Base-by-base conservation (phyloP, 2,888 invertebrate species). In the Ophion slaviceki region DNA sequence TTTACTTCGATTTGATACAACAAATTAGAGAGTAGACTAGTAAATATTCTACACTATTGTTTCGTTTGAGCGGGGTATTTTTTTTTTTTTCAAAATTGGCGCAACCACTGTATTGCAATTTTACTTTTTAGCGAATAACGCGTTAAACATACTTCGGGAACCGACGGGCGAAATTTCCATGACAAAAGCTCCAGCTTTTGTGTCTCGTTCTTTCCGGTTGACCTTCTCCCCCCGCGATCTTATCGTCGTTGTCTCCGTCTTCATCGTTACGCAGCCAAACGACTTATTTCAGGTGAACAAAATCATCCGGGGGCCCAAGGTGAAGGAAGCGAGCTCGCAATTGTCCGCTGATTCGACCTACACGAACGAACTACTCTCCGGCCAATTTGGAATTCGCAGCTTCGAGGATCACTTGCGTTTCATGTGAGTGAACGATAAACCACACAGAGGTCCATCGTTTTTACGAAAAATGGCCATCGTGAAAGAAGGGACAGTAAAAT, bases 221-320 rank as follows among this genome's bases (percentile, higher is more conserved):
- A 84, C 84, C 81, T 86, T 71, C 47, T 67, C 59, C 76, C 70
- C 47, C 53, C 17, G 71, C 40, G 75, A 59, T 82, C 82, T 59
- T 80, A 72, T 79, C 79, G n/a, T 79, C 32, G 24, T 47, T 61
- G 4, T 61, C 14, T 45, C 72, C 76, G 57, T 66, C 53, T 40
- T 68, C 59, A 20, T 79, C 36, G 61, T 68, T 59, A 47, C 57
- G 62, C 47, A 57, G 32, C 45, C 47, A 36, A 47, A 67, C 75
- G 68, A 79, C 72, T 86, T 66, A 70, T 87, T 88, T 80, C 85
- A 89, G 89, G 87, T 88, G 45, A 87, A 83, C 75, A 88, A 88
- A 72, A 80, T 85, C 61, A 70, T 86, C 45, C 77, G 75, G 75
- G 88, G 84, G 71, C 84, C 82, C 72, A 80, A 85, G 68, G 87